A percentile compares a stretch with the other conserved stretches of the same genome.
Conservation (phyloP, 2,888 invertebrate genomes). For the Ecliptopera silaceata region DNA sequence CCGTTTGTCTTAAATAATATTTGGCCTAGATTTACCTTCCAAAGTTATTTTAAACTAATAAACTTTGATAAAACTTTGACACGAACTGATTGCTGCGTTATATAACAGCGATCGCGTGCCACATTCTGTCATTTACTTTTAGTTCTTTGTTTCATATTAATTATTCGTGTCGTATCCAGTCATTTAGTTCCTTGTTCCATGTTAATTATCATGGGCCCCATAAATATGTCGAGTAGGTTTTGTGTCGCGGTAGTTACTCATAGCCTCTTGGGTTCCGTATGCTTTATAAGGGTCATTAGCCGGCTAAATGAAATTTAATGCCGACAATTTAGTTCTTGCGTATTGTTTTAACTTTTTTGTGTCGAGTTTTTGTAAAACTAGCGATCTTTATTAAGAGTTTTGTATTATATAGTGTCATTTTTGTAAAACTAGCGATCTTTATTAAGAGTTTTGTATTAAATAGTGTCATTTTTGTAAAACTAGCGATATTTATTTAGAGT, state of each 20-base stretch:
- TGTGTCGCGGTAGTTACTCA: slow-evolving; percentile 42
- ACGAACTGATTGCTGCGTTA: slow-evolving; percentile 4
- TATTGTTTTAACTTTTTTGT: slow-evolving; percentile 10
- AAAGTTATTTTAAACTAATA: too few species aligned
- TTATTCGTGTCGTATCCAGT: slow-evolving; percentile 39
- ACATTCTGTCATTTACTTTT: slow-evolving; percentile 13
- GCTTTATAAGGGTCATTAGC: slow-evolving; percentile 53
- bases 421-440: background rate
- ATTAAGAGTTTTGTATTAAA: too few species aligned
- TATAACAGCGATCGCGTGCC: slow-evolving; percentile 6
- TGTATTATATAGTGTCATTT: background rate
- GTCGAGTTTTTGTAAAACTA: background rate
- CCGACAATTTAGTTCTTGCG: slow-evolving; percentile 41
- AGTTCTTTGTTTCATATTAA: slow-evolving; percentile 44
- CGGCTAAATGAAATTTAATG: slow-evolving; percentile 58
- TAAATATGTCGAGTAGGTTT: slow-evolving; percentile 52
- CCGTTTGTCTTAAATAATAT: too few species aligned
- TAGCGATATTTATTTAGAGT: too few species aligned
- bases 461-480: too few species aligned
- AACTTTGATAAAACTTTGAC: background rate
- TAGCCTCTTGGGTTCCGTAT: slow-evolving; percentile 40
- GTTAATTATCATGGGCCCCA: slow-evolving; percentile 55
- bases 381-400: background rate
- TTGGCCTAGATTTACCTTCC: too few species aligned
- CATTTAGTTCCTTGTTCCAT: slow-evolving; percentile 28